Conservation (phyloP, 2,113 vertebrate species). For the Centrocercus urophasianus region DNA sequence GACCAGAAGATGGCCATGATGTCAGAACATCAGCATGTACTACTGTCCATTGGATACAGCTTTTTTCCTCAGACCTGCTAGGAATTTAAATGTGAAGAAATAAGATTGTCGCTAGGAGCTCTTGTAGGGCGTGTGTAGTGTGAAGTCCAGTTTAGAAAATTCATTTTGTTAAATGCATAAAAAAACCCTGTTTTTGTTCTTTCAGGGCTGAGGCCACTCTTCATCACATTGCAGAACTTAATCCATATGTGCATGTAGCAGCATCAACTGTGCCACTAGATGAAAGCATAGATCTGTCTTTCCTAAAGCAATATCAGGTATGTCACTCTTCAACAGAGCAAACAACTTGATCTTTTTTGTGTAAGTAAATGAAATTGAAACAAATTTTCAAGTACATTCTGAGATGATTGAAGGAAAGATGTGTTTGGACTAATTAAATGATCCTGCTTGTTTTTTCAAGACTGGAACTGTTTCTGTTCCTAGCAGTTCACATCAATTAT, state of each 20-base stretch:
- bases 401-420: not conserved
- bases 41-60: not conserved
- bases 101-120: not conserved
- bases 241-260: conserved; percentile 93
- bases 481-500: not conserved
- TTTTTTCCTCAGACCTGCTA: not conserved
- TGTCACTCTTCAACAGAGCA: not conserved
- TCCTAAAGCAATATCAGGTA: conserved; percentile 91
- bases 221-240: conserved; percentile 88
- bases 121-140: not conserved
- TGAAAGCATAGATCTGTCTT: conserved; percentile 88
- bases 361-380: not conserved
- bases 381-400: not conserved
- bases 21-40: not conserved
- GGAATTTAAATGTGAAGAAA: not conserved
- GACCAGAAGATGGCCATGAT: not conserved
- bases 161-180: not conserved
- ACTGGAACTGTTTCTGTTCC: not conserved
- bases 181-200: not conserved
- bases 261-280: conserved; percentile 83
- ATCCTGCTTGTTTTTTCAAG: not conserved
- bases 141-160: not conserved
- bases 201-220: conserved; percentile 90
- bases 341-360: not conserved
- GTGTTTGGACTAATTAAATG: not conserved